Base-by-base conservation (phyloP, 1,140 invertebrate genomes). In the Triops cancriformis region DNA sequence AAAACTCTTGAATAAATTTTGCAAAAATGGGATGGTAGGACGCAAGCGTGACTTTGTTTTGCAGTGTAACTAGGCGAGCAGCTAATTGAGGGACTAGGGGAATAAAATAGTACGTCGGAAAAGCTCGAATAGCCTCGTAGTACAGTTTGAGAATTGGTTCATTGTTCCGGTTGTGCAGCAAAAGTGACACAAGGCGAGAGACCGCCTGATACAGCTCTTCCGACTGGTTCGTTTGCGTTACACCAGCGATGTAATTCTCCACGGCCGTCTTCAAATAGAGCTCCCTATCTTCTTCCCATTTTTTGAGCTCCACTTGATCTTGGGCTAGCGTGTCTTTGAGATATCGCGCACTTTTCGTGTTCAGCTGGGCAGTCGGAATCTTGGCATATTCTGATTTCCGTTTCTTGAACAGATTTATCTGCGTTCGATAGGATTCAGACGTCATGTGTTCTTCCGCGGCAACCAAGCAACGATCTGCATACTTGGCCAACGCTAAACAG, bases 51-150 rank as follows among this genome's bases (percentile, higher is more conserved):
- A 27, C 23, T 42, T 73, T 76, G 23, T 74, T 31, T 77, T 82
- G 74, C 84, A 82, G 14, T 87, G 51, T 23, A 0, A 90, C 73
- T 9, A 97, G 88, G 73, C 94, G 89, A 0, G 94, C 94, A 6
- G 91, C 91, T 10, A 98, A 83, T 84, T 97, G 95, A 73, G 95
- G 94, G 79, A 97, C 85, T 10, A 96, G 86, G 0, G 90, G 88
- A 4, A 97, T 86, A 82, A 94, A 96, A 83, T 96, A 96, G 83
- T 92, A 90, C 0, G 88, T 90, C 0, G 92, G 88, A 45, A 96
- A 89, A 18, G 83, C 82, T 0, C 83, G 79, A 0, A 93, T 81
- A 26, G 88, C 83, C 1, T 88, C 82, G 27, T 86, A 81, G 11
- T 95, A 84, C 6, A 88, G 80, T 7, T 84, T 80, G 27, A 87